Conservation (phyloP, 2,797 vertebrate genomes). For the Columba guinea region DNA sequence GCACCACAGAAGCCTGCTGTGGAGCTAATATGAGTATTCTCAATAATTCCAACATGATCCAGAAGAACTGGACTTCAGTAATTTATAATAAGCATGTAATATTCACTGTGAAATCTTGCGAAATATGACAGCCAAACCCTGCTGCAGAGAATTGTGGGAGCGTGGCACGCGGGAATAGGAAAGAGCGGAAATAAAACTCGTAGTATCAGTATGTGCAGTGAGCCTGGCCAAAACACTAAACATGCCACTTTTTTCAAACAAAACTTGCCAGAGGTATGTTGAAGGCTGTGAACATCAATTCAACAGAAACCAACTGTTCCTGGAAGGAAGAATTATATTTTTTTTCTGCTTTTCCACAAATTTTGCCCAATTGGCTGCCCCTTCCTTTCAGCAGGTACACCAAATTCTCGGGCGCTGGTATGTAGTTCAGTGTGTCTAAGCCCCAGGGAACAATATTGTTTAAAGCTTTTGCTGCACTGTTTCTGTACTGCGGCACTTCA, state of each 20-base stretch:
- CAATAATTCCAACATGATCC: background rate
- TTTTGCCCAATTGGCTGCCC: background rate
- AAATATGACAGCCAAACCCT: background rate
- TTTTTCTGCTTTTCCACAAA: background rate
- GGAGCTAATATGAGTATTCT: background rate
- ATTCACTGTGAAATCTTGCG: background rate
- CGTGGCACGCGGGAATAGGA: background rate
- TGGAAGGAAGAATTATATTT: background rate
- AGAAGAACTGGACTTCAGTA: background rate
- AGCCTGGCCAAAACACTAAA: background rate
- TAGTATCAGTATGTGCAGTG: background rate
- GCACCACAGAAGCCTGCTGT: background rate
- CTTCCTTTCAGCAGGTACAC: background rate
- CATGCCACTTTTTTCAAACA: background rate
- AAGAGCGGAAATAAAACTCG: background rate
- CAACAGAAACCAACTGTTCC: background rate
- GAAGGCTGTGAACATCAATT: background rate
- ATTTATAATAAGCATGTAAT: background rate
- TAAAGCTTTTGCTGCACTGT: background rate
- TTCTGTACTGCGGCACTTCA: constrained; percentile 7
- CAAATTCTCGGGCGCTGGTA: background rate
- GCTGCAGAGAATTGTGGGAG: background rate
- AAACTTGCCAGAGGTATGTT: background rate
- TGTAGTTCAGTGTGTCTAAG: background rate
- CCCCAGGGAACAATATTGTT: background rate